phyloP scores from a whole-genome alignment of 2,797 vertebrate genomes.

The Zonotrichia albicollis region DNA sequence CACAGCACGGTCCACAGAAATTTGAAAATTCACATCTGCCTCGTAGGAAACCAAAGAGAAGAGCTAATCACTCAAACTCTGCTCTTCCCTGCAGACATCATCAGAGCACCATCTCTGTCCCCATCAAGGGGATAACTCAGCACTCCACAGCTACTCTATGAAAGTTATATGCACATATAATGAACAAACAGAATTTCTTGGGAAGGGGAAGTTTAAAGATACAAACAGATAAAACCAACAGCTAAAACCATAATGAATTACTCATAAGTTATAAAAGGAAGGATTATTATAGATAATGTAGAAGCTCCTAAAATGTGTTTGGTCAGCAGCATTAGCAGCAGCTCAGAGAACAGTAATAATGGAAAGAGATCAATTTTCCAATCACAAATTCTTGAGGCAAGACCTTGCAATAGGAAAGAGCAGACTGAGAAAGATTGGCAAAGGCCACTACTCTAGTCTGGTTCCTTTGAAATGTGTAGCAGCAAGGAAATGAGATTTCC shows the following conservation, averaged over 20 bases:
- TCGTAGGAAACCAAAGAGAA: background rate
- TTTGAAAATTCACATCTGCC: background rate
- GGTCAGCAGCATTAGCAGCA: background rate
- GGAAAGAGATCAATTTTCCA: background rate
- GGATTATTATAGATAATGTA: fast-evolving
- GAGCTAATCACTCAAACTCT: background rate
- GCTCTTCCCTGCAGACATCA: background rate
- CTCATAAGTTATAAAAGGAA: background rate
- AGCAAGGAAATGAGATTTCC: background rate
- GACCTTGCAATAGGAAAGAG: background rate
- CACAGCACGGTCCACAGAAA: background rate
- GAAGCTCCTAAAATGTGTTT: background rate
- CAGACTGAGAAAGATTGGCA: background rate
- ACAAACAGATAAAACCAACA: background rate
- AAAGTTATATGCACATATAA: background rate
- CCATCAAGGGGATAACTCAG: background rate
- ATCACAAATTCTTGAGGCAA: background rate
- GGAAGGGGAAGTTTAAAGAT: background rate
- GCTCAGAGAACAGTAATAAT: background rate
- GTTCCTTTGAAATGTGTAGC: background rate
- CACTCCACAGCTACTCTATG: background rate
- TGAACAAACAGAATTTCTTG: background rate
- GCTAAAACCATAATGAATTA: background rate
- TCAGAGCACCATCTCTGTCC: background rate
- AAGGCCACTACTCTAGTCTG: background rate